A percentile compares a stretch with the other conserved stretches of the same genome.
Conservation (phyloP, 2,797 vertebrate genomes). For the Takifugu ocellatus region DNA sequence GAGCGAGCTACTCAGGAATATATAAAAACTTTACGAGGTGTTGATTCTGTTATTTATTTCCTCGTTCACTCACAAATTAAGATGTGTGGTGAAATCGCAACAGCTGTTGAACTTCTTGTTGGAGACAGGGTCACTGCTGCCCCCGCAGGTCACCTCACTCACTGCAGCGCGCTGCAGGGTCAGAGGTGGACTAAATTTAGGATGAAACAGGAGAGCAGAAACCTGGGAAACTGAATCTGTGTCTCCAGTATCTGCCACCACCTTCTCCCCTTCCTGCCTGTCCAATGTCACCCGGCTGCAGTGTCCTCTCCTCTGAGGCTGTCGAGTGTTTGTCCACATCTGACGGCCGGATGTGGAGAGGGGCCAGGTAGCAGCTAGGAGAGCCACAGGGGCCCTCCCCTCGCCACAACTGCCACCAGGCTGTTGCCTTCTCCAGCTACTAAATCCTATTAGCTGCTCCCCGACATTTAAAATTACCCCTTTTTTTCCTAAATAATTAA, state of each 20-base stretch:
- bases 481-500: slow-evolving; percentile 41
- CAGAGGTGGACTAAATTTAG: slow-evolving; percentile 4
- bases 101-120: slow-evolving; percentile 3
- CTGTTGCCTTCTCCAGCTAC: slow-evolving; percentile 11
- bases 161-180: slow-evolving; percentile 5
- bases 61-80: slow-evolving; percentile 9
- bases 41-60: slow-evolving; percentile 20
- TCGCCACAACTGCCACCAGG: slow-evolving; percentile 3
- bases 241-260: background rate
- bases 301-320: background rate
- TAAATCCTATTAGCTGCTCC: slow-evolving; percentile 37
- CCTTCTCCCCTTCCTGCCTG: background rate
- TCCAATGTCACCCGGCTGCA: slow-evolving; percentile 8
- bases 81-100: slow-evolving; percentile 12
- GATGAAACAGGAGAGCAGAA: slow-evolving; percentile 7
- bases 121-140: background rate
- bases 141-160: slow-evolving; percentile 13
- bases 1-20: too few relatives aligned
- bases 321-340: slow-evolving; percentile 17
- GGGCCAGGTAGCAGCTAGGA: slow-evolving; percentile 25
- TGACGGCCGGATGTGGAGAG: slow-evolving; percentile 14
- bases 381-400: slow-evolving; percentile 6
- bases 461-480: slow-evolving; percentile 30
- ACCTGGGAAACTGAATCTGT: too few relatives aligned
- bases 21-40: too few relatives aligned